Conservation (phyloP, 2,888 invertebrate genomes). For the Aspidiotus rigidus region DNA sequence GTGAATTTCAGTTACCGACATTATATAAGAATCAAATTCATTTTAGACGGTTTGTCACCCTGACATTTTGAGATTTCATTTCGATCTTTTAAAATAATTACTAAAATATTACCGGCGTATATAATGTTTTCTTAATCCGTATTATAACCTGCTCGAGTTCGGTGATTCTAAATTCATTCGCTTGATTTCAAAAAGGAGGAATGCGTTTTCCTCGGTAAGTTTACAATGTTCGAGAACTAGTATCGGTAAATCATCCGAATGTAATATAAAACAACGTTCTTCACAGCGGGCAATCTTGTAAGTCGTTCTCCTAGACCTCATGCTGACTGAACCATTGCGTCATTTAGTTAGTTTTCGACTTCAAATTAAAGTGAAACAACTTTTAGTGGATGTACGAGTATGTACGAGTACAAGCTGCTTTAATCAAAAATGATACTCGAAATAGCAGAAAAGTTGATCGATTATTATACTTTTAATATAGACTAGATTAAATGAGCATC, state of each 20-base stretch:
- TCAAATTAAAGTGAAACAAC: conserved; percentile 28
- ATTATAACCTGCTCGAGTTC: background rate
- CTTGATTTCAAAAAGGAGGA: conserved; percentile 28
- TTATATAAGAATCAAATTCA: no score
- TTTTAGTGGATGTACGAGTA: background rate
- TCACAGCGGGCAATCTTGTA: conserved; percentile 30
- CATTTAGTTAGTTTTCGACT: conserved; percentile 32
- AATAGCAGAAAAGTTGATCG: background rate
- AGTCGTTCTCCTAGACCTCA: conserved; percentile 34
- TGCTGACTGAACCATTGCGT: conserved; percentile 32
- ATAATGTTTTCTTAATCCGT: conserved; percentile 2
- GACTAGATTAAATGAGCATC: no score
- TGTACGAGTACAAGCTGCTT: background rate
- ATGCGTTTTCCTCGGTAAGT: conserved; percentile 19
- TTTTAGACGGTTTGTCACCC: background rate
- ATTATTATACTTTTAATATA: no score
- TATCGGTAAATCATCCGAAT: conserved; percentile 34
- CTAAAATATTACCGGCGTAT: background rate
- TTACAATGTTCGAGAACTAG: conserved; percentile 31
- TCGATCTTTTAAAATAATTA: conserved; percentile 2
- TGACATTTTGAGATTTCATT: conserved; percentile 2
- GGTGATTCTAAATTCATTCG: conserved; percentile 13
- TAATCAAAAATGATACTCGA: conserved; percentile 23
- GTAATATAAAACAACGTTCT: conserved; percentile 33
- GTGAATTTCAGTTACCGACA: no score